phyloP scores from a whole-genome alignment of 2,888 invertebrate genomes.

The Acanthosepion esculentum region DNA sequence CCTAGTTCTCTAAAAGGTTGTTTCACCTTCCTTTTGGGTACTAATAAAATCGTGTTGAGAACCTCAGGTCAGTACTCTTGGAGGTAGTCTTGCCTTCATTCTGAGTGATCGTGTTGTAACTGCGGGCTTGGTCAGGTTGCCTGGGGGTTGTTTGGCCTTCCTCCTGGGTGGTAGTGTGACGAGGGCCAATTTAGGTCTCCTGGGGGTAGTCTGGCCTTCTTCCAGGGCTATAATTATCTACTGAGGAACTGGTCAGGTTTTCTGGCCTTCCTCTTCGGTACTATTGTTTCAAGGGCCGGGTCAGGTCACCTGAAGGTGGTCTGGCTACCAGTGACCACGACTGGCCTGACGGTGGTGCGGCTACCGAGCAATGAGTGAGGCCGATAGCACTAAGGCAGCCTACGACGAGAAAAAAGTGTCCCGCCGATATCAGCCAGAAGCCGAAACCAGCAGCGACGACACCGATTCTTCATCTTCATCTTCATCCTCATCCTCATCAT shows the following conservation, averaged over 20 bases:
- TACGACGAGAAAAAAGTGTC: constrained; percentile 44
- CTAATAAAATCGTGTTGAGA: neutral
- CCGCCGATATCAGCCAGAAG: constrained; percentile 42
- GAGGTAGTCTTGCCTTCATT: neutral
- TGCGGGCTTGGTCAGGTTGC: neutral
- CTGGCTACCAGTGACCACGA: constrained; percentile 22
- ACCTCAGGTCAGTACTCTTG: constrained; percentile 12
- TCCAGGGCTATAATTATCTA: neutral
- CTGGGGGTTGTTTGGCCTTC: neutral
- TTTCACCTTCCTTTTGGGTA: neutral
- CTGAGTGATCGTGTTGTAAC: constrained; percentile 33
- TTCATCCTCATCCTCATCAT: constrained; percentile 43
- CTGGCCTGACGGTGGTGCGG: constrained; percentile 37
- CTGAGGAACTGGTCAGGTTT: neutral
- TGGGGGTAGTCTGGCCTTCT: neutral
- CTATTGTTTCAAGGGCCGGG: constrained; percentile 1
- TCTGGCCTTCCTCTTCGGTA: neutral
- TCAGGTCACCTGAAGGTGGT: constrained; percentile 6
- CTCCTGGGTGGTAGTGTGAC: neutral
- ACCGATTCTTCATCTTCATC: constrained; percentile 23
- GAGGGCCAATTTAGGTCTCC: neutral
- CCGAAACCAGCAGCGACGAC: constrained; percentile 44
- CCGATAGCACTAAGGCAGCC: constrained; percentile 37
- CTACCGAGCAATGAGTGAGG: constrained; percentile 47
- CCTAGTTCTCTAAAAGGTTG: neutral